Percentiles rank a stretch among this genome's conserved stretches.
Conservation (phyloP, 2,797 vertebrate species). For the Momotus momota region DNA sequence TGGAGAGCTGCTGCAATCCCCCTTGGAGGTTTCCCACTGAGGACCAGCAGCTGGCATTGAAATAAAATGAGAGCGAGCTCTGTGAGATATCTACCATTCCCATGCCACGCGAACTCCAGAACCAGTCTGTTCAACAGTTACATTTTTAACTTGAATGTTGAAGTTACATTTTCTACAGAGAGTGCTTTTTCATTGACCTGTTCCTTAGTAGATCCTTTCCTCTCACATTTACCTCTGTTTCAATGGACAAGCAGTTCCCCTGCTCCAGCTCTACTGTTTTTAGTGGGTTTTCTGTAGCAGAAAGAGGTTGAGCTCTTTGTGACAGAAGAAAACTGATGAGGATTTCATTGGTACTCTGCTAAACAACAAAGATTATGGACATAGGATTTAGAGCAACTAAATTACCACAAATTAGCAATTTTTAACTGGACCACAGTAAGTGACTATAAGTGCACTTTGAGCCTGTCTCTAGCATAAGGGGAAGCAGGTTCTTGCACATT, state of each 20-base stretch:
- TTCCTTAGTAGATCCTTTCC: not conserved
- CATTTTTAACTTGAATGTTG: not conserved
- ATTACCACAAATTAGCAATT: not conserved
- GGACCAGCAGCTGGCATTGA: constrained; percentile 89
- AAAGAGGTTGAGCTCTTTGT: not conserved
- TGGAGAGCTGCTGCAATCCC: constrained; percentile 87
- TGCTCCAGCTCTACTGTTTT: not conserved
- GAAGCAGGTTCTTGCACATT: not conserved
- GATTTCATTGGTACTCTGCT: not conserved
- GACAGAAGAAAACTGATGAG: not conserved
- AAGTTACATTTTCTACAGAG: not conserved
- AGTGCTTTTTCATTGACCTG: not conserved
- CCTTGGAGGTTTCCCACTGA: constrained; percentile 84
- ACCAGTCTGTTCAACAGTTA: not conserved
- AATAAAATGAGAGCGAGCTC: not conserved
- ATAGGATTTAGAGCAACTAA: not conserved
- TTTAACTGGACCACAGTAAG: not conserved
- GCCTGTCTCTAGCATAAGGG: not conserved
- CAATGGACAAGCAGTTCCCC: accelerated
- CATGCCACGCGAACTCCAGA: accelerated
- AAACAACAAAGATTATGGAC: not conserved
- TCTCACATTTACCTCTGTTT: not conserved
- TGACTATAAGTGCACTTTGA: not conserved
- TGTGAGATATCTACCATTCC: not conserved
- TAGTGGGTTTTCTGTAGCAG: not conserved